These are phyloP conservation scores for Crocuta crocuta DNA, from an alignment of 2,113 vertebrate species.

Conservation along the genomic window DNA sequence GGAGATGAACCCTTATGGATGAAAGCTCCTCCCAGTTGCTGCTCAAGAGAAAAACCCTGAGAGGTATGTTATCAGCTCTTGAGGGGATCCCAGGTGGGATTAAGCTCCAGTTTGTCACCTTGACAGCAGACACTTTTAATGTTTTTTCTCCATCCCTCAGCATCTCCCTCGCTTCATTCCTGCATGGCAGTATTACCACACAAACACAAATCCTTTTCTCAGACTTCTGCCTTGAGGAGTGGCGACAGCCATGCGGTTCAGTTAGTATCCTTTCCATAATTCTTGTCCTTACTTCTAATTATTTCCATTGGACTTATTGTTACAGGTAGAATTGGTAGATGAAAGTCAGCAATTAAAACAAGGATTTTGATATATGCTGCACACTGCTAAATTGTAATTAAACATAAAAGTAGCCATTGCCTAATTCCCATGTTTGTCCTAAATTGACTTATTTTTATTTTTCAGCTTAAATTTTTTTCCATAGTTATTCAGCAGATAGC, in stretches of 20 bases:
- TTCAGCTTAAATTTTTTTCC: not conserved
- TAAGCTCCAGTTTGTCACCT: not conserved
- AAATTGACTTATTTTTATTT: not conserved
- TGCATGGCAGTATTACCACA: not conserved
- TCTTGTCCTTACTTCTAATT: not conserved
- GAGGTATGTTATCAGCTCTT: not conserved
- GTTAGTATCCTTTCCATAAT: not conserved
- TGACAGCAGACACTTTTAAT: not conserved
- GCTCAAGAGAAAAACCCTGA: not conserved
- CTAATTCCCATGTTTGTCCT: not conserved
- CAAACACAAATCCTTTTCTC: not conserved
- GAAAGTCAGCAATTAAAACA: not conserved
- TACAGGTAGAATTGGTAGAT: not conserved
- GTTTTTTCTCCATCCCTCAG: not conserved
- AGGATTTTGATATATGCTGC: not conserved
- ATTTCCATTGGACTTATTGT: not conserved
- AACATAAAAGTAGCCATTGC: not conserved
- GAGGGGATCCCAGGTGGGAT: not conserved
- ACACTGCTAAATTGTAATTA: not conserved
- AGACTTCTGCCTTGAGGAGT: not conserved
- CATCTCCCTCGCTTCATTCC: not conserved
- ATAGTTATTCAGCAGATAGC: not conserved
- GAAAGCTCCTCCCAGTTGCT: not conserved
- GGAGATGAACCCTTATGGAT: not conserved
- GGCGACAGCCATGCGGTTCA: not conserved